Conservation (phyloP, 2,113 vertebrate genomes). For the Hypocryptadius cinnamomeus region DNA sequence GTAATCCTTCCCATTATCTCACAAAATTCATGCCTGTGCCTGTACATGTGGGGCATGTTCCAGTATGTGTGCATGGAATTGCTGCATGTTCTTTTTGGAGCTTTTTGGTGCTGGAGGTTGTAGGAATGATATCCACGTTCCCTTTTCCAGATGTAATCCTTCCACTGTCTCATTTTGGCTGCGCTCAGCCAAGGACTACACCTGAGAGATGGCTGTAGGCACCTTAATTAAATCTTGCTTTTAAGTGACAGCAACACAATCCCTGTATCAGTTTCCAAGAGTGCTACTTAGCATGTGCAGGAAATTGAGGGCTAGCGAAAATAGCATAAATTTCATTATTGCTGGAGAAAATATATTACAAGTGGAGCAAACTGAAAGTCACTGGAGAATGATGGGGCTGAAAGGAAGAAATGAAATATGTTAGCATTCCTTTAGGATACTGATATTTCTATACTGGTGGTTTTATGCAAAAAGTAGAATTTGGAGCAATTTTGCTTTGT, state of each 20-base stretch:
- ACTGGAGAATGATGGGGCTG: not conserved
- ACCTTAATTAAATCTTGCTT: not conserved
- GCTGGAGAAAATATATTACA: not conserved
- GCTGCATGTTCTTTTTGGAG: not conserved
- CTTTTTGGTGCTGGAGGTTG: not conserved
- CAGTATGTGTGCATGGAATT: not conserved
- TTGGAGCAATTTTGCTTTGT: not conserved
- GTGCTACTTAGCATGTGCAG: not conserved
- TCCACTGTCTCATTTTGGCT: not conserved
- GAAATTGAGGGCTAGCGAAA: not conserved
- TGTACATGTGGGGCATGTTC: accelerated
- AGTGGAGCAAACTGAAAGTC: not conserved
- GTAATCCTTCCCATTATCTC: not conserved
- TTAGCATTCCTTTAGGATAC: not conserved
- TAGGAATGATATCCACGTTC: not conserved
- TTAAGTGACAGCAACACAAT: not conserved
- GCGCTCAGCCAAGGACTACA: not conserved
- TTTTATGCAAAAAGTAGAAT: not conserved
- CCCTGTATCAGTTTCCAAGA: not conserved
- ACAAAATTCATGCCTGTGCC: not conserved
- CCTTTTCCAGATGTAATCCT: not conserved
- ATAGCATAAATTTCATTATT: not conserved
- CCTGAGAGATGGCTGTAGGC: not conserved
- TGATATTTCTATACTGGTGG: not conserved
- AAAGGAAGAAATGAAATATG: not conserved